Conservation (phyloP, 2,888 invertebrate genomes). For the Pollenia amentaria region DNA sequence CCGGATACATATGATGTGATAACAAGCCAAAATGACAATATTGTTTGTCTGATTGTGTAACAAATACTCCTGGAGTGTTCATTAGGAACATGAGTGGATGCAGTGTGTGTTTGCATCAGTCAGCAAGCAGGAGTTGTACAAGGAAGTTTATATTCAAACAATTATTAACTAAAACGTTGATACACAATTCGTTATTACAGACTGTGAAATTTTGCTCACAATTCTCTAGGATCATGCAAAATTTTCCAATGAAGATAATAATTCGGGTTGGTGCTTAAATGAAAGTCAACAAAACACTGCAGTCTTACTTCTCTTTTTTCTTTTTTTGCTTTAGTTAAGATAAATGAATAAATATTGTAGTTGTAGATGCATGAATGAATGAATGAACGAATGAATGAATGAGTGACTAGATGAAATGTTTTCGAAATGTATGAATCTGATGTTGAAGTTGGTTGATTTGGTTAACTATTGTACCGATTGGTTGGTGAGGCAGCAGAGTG, state of each 20-base stretch:
- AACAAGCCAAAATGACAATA: constrained; percentile 67
- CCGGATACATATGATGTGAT: constrained; percentile 65
- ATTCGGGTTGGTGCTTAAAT: constrained; percentile 62
- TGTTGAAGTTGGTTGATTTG: constrained; percentile 58
- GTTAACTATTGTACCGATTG: constrained; percentile 46
- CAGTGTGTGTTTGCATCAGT: not conserved
- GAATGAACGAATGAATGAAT: constrained; percentile 17
- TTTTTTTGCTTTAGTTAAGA: constrained; percentile 48
- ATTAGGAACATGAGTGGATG: constrained; percentile 50
- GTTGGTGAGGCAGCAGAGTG: not conserved
- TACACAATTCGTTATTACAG: constrained; percentile 48
- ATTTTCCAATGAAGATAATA: constrained; percentile 61
- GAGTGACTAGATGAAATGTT: constrained; percentile 41
- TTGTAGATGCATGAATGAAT: not conserved
- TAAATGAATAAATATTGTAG: constrained; percentile 58
- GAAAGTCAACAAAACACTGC: constrained; percentile 66
- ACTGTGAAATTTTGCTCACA: not conserved
- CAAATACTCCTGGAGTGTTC: constrained; percentile 56
- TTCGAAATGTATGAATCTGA: constrained; percentile 15
- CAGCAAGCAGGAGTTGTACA: constrained; percentile 14
- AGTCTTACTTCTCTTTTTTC: not conserved
- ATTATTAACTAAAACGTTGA: constrained; percentile 64
- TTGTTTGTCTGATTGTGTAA: constrained; percentile 31
- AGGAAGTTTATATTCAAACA: constrained; percentile 62
- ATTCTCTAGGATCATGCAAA: constrained; percentile 19